These are phyloP conservation scores for Cyprinodon diabolis DNA, from an alignment of 2,797 vertebrate species.

Conservation along the genomic window DNA sequence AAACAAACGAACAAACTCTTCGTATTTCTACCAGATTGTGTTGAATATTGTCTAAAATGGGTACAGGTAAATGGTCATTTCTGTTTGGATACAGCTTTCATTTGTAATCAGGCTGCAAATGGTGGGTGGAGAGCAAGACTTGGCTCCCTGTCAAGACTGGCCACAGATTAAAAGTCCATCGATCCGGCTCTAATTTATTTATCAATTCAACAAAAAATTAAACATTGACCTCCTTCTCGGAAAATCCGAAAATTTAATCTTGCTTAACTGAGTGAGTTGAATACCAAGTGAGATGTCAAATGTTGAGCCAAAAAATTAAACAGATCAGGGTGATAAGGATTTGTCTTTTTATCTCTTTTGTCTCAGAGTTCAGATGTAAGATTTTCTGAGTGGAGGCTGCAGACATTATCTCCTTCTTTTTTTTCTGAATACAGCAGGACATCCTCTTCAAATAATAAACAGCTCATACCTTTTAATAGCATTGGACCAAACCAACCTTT, in stretches of 20 bases:
- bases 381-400: constrained; percentile 50
- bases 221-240: constrained; percentile 69
- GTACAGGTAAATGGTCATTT: constrained; percentile 32
- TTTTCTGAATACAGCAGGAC: constrained; percentile 57
- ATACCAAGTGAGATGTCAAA: constrained; percentile 59
- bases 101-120: constrained; percentile 57
- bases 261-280: constrained; percentile 44
- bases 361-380: constrained; percentile 41
- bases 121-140: constrained; percentile 42
- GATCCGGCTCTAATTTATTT: constrained; percentile 78
- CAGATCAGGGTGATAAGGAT: constrained; percentile 26
- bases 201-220: constrained; percentile 78
- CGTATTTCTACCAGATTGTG: neutral
- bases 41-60: constrained; percentile 14
- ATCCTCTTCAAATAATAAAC: constrained; percentile 65
- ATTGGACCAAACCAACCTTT: constrained; percentile 31
- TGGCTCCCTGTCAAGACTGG: constrained; percentile 55
- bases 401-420: constrained; percentile 39
- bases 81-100: constrained; percentile 40
- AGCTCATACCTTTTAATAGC: constrained; percentile 42
- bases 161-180: constrained; percentile 75
- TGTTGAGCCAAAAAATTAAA: constrained; percentile 32
- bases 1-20: neutral
- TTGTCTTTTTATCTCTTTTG: constrained; percentile 24
- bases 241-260: constrained; percentile 65